Percentiles rank a stretch among this genome's conserved stretches.
Evolutionary conservation across 1,140 invertebrate genomes (phyloP).

Genomic region (Hycleus phaleratus): DNA sequence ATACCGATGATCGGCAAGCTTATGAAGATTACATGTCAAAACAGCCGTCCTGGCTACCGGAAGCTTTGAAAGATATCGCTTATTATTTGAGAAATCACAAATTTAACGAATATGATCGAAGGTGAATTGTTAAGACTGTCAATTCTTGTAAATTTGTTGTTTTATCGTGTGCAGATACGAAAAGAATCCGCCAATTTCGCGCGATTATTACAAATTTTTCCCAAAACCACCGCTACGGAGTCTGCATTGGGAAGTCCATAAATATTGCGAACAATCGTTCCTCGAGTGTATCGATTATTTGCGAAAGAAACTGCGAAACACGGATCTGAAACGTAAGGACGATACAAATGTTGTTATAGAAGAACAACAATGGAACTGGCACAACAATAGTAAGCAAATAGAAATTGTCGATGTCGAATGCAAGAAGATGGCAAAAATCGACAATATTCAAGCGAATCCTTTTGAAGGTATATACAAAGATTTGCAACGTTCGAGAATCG

Average conservation of each 20-base stretch:
- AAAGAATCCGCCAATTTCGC: conserved; percentile 3
- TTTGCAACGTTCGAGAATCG: background rate
- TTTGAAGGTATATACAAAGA: conserved; percentile 42
- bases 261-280: conserved; percentile 48
- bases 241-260: conserved; percentile 54
- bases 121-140: conserved; percentile 32
- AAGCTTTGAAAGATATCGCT: conserved; percentile 47
- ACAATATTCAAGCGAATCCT: conserved; percentile 42
- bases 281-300: conserved; percentile 50
- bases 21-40: too few relatives aligned
- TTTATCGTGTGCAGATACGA: conserved; percentile 3
- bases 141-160: background rate
- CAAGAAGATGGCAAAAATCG: conserved; percentile 37
- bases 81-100: conserved; percentile 54
- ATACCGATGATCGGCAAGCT: too few relatives aligned
- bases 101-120: conserved; percentile 54
- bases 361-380: conserved; percentile 41
- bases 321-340: conserved; percentile 41
- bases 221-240: conserved; percentile 47
- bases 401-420: conserved; percentile 45
- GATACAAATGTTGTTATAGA: conserved; percentile 45
- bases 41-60: background rate
- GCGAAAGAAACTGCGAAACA: conserved; percentile 37
- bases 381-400: conserved; percentile 38
- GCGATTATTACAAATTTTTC: conserved; percentile 42